These are phyloP conservation scores for Ciconia boyciana DNA, from an alignment of 2,113 vertebrate genomes.

Conservation along the genomic window DNA sequence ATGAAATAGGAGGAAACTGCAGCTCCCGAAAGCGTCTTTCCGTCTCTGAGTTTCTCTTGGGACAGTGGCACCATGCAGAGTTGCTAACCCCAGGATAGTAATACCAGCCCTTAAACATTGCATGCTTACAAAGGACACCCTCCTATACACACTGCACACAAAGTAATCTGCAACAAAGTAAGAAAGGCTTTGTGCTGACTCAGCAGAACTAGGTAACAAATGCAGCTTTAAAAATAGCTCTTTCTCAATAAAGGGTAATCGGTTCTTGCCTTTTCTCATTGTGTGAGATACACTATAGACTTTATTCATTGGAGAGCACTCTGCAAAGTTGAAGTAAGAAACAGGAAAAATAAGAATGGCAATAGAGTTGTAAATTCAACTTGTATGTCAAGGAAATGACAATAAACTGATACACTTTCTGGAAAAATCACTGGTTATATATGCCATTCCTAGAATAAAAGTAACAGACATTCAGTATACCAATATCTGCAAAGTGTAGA, in stretches of 20 bases:
- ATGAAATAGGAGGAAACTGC: not conserved
- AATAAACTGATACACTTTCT: not conserved
- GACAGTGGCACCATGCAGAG: not conserved
- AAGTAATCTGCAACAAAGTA: not conserved
- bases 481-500: not conserved
- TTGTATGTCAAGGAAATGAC: not conserved
- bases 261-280: not conserved
- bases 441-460: not conserved
- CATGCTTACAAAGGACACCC: not conserved
- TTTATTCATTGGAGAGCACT: conserved; percentile 21
- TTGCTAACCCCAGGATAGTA: not conserved
- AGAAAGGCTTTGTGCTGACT: not conserved
- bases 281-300: not conserved
- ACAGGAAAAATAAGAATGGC: not conserved
- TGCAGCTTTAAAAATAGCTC: not conserved
- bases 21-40: not conserved
- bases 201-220: not conserved
- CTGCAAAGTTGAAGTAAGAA: not conserved
- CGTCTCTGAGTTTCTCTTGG: not conserved
- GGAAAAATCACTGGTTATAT: not conserved
- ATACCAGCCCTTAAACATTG: not conserved
- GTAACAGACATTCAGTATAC: not conserved
- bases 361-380: conserved; percentile 1
- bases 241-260: not conserved
- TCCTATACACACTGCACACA: not conserved